phyloP scores from a whole-genome alignment of 2,797 vertebrate genomes.

The Schizopygopsis malacanthus region DNA sequence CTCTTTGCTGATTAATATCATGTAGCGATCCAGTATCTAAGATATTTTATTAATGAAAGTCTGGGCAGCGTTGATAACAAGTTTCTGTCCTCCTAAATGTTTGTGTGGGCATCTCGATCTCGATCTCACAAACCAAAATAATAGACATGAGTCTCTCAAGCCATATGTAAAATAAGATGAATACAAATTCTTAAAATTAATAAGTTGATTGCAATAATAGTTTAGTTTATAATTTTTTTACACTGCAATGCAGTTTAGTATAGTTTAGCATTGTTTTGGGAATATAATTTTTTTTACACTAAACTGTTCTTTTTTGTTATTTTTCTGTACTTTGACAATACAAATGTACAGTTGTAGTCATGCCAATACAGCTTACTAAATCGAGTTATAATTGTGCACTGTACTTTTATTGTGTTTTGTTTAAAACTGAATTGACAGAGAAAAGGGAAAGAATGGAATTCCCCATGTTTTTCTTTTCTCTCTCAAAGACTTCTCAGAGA shows the following conservation, averaged over 20 bases:
- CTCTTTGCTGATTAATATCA: no score
- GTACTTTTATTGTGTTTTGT: not conserved
- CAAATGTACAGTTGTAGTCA: not conserved
- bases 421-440: not conserved
- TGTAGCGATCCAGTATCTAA: no score
- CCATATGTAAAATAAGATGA: no score
- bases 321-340: not conserved
- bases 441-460: slow-evolving; percentile 15
- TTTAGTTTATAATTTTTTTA: not conserved
- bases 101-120: no score
- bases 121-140: no score
- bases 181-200: no score
- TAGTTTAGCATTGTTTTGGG: not conserved
- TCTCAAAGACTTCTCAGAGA: slow-evolving; percentile 45
- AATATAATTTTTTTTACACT: not conserved
- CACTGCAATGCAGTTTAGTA: not conserved
- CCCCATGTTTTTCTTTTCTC: slow-evolving; percentile 48
- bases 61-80: no score
- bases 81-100: no score
- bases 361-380: not conserved
- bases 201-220: no score
- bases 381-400: not conserved
- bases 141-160: no score
- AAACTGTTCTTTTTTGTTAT: not conserved
- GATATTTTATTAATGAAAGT: no score